These are phyloP conservation scores for Spodoptera litura DNA, from an alignment of 1,140 invertebrate species.

Conservation along the genomic window DNA sequence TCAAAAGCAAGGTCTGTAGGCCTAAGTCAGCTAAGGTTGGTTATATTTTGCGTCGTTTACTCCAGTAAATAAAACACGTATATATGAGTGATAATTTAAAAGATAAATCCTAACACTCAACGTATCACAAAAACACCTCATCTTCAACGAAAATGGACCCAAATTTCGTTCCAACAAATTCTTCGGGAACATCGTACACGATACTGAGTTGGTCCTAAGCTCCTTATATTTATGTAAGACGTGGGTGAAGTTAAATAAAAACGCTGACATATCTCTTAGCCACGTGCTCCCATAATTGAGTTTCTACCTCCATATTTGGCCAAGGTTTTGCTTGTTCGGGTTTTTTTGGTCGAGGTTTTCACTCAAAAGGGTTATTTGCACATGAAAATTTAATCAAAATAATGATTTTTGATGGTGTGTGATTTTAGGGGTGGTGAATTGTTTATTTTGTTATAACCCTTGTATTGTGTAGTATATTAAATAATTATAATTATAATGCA, in stretches of 20 bases:
- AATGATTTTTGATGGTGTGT: too few relatives aligned
- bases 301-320: slow-evolving; percentile 30
- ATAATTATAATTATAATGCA: too few relatives aligned
- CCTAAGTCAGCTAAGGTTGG: too few relatives aligned
- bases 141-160: neutral
- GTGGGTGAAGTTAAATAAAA: slow-evolving; percentile 31
- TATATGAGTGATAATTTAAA: neutral
- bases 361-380: neutral
- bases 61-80: neutral
- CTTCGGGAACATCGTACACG: slow-evolving; percentile 16
- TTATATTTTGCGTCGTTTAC: too few relatives aligned
- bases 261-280: slow-evolving; percentile 34
- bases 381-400: too few relatives aligned
- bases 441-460: too few relatives aligned
- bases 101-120: neutral
- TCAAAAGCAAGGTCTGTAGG: too few relatives aligned
- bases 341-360: slow-evolving; percentile 7
- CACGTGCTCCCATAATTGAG: slow-evolving; percentile 28
- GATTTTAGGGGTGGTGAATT: too few relatives aligned
- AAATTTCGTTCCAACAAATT: slow-evolving; percentile 17
- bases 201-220: slow-evolving; percentile 2
- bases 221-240: slow-evolving; percentile 28
- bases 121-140: neutral
- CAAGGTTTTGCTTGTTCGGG: slow-evolving; percentile 1
- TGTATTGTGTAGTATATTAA: too few relatives aligned